Percentiles rank a stretch among this genome's conserved stretches.
These are phyloP conservation scores for Lasioglossum oenotherae DNA, from an alignment of 2,888 invertebrate species.

Conservation along the genomic window DNA sequence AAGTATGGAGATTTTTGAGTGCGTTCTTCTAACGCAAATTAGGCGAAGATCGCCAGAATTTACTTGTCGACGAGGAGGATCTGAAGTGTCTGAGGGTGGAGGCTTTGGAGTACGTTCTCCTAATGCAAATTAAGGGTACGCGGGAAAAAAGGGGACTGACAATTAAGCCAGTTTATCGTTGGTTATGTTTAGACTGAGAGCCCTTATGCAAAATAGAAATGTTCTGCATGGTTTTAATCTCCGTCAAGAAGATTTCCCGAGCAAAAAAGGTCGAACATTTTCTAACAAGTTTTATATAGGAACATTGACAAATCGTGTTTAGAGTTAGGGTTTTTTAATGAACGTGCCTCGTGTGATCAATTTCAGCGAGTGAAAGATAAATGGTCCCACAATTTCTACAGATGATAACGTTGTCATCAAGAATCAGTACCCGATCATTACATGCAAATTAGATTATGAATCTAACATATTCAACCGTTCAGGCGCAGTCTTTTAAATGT, in stretches of 20 bases:
- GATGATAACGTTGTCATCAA: neutral
- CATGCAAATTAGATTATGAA: neutral
- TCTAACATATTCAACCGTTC: neutral
- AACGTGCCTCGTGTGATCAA: too few relatives aligned
- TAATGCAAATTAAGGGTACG: neutral
- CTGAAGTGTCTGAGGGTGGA: neutral
- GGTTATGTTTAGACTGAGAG: neutral
- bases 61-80: neutral
- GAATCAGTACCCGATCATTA: neutral
- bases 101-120: neutral
- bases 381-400: neutral
- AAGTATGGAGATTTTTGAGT: neutral
- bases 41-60: neutral
- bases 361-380: neutral
- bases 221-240: neutral
- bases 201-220: neutral
- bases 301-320: neutral
- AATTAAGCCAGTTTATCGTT: neutral
- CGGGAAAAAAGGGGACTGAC: neutral
- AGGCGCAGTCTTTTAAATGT: neutral
- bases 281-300: neutral
- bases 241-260: neutral
- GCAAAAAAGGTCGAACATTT: neutral
- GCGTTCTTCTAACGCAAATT: neutral
- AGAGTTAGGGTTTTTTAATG: neutral